A percentile compares a stretch with the other conserved stretches of the same genome.
These are phyloP conservation scores for Melikaiella ostensackeni DNA, from an alignment of 2,888 invertebrate genomes.

Conservation along the genomic window DNA sequence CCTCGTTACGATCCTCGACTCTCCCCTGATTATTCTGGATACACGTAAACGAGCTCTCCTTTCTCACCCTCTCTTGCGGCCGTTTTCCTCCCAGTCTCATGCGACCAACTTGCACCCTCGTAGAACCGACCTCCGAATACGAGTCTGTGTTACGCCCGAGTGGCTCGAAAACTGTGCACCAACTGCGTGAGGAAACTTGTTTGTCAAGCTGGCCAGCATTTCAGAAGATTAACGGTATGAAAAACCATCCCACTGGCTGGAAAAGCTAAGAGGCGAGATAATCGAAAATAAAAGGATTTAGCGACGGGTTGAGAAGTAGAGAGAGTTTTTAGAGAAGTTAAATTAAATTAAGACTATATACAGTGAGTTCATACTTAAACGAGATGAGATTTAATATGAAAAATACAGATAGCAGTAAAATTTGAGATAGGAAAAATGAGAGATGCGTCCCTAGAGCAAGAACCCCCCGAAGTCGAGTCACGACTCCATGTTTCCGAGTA, in stretches of 20 bases:
- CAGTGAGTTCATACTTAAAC: not conserved
- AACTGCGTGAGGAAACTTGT: constrained; percentile 24
- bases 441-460: not conserved
- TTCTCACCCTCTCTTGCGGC: constrained; percentile 35
- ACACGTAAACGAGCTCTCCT: constrained; percentile 57
- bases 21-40: constrained; percentile 62
- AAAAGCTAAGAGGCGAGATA: constrained; percentile 5
- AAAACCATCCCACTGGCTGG: not conserved
- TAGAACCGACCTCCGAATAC: not conserved
- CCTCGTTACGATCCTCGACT: constrained; percentile 60
- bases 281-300: not conserved
- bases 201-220: constrained; percentile 15
- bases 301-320: not conserved
- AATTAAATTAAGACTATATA: not conserved
- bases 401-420: not conserved
- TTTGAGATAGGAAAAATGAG: not conserved
- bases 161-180: constrained; percentile 5
- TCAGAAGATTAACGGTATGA: constrained; percentile 8
- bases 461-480: constrained; percentile 43
- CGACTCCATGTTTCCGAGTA: constrained; percentile 51
- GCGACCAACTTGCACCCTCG: constrained; percentile 11
- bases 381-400: not conserved
- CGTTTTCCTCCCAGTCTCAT: constrained; percentile 40
- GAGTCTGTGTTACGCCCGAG: constrained; percentile 6
- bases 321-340: not conserved